Evolutionary conservation across 2,888 invertebrate genomes (phyloP).

Genomic region (Calameuta filiformis): DNA sequence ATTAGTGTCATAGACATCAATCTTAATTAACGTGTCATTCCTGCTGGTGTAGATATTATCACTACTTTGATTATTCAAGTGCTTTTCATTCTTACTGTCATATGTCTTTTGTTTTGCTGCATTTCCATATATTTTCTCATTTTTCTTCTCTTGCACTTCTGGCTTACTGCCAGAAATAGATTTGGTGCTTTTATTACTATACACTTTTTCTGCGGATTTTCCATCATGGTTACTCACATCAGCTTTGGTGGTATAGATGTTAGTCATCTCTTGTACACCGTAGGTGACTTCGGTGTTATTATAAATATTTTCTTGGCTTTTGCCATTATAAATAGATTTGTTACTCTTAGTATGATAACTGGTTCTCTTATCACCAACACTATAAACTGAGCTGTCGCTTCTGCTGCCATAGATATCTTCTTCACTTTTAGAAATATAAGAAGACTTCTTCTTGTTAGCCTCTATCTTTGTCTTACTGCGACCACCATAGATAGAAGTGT

Average conservation of each 20-base stretch:
- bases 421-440: neutral
- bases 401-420: neutral
- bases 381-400: neutral
- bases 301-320: neutral
- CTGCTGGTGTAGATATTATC: neutral
- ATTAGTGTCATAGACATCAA: neutral
- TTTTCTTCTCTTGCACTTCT: neutral
- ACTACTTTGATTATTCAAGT: neutral
- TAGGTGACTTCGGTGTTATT: neutral
- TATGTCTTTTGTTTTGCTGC: neutral
- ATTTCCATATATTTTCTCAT: neutral
- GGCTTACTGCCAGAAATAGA: neutral
- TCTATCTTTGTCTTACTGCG: neutral
- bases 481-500: neutral
- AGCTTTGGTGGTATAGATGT: neutral
- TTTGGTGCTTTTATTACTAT: neutral
- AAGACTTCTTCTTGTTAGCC: neutral
- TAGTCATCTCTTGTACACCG: neutral
- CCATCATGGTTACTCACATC: neutral
- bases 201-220: neutral
- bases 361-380: neutral
- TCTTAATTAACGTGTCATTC: neutral
- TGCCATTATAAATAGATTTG: neutral
- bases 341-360: neutral
- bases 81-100: neutral